A percentile compares a stretch with the other conserved stretches of the same genome.
Evolutionary conservation across 2,113 vertebrate species (phyloP).

Genomic region (Barnardius zonarius): DNA sequence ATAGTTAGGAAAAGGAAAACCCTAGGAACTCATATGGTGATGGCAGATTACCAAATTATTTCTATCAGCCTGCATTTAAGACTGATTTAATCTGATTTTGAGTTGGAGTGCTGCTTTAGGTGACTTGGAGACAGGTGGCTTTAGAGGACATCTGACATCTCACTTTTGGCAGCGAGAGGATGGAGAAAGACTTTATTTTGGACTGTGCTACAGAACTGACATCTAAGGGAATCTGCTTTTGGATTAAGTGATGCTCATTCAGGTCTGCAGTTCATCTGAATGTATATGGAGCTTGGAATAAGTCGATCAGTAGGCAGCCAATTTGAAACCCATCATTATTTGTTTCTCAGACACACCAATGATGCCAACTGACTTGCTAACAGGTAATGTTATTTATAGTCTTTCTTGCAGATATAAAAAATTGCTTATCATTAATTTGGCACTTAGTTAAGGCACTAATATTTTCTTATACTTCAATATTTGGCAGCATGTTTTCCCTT

Average conservation of each 20-base stretch:
- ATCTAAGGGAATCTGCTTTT: neutral
- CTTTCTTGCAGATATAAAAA: neutral
- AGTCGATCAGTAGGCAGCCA: neutral
- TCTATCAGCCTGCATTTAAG: neutral
- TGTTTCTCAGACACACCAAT: neutral
- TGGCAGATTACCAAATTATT: neutral
- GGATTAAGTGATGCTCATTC: neutral
- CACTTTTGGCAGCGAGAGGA: neutral
- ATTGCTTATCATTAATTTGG: neutral
- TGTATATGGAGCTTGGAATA: neutral
- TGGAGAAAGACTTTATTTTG: neutral
- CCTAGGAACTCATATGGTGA: neutral
- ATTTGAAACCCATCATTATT: neutral
- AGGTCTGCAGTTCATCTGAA: neutral
- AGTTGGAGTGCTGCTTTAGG: neutral
- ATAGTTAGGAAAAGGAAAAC: neutral
- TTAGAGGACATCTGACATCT: neutral
- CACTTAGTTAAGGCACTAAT: neutral
- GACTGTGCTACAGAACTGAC: neutral
- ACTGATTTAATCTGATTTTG: neutral
- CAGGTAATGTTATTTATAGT: conserved; percentile 31
- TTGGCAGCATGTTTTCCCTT: neutral
- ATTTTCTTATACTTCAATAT: neutral
- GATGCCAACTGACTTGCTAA: neutral
- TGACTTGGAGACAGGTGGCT: neutral